Base-by-base conservation (phyloP, 2,888 invertebrate genomes). In the Phengaris alcon region DNA sequence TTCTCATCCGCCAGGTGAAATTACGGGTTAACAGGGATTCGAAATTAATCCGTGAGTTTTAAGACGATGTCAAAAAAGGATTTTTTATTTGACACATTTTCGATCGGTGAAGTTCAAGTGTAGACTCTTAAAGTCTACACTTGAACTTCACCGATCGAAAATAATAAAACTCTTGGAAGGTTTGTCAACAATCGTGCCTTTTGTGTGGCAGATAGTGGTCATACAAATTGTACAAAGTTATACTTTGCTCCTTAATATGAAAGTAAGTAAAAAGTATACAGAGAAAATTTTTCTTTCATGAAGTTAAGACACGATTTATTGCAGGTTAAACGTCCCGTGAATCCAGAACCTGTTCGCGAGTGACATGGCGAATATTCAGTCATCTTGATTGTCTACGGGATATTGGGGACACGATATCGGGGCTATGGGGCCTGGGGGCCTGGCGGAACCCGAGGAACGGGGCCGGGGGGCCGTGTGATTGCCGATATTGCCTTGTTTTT, bases 331-430 rank as follows among this genome's bases (percentile, higher is more conserved):
- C 75, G 73, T 68, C 76, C 68, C 75, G 72, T 73, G 68, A 74
- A 78, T 73, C 74, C 77, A 79, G 78, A 78, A 81, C 79, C 81
- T 80, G 59, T 22, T 22, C 82, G 81, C 82, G 82, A 79, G 80
- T 77, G 83, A 82, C 84, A 87, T 87, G 84, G 82, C 88, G 90
- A 90, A 90, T 83, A 86, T 84, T 81, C 84, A 80, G 87, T 90
- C 89, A 90, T 89, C 88, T 91, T 89, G 91, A 88, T 90, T 90
- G 88, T 87, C 81, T 82, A 80, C 86, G 82, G 84, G 84, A 85
- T 85, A 84, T 85, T 84, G 84, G 82, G 80, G 80, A 82, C 81
- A 80, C 80, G 68, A 48, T 46, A 69, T 69, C 15, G 15, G 9
- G 88, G 87, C 81, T 82, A 80, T 86, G 82, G 84, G 85, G 84